phyloP scores from a whole-genome alignment of 2,113 vertebrate species.

The Lasiurus cinereus region DNA sequence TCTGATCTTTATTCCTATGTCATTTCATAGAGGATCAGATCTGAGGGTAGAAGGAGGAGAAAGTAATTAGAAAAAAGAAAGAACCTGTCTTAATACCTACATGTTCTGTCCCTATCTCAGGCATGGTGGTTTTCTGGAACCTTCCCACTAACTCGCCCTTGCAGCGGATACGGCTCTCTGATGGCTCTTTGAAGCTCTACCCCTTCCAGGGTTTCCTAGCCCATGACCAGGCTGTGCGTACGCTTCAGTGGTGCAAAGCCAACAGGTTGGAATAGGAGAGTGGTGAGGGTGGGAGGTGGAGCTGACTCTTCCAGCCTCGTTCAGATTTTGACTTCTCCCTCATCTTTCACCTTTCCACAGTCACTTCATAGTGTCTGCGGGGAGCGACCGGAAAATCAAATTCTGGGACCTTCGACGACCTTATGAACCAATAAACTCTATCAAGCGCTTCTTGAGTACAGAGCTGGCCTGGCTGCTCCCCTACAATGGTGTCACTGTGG shows the following conservation, averaged over 20 bases:
- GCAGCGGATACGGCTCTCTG: conserved; percentile 88
- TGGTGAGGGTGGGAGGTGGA: background rate
- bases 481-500: conserved; percentile 91
- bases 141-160: conserved; percentile 92
- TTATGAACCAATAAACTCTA: conserved; percentile 89
- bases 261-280: conserved; percentile 82
- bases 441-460: conserved; percentile 93
- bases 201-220: conserved; percentile 93
- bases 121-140: conserved; percentile 95
- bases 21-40: background rate
- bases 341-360: conserved; percentile 84
- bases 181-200: conserved; percentile 89
- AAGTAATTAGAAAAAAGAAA: conserved; percentile 11
- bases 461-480: conserved; percentile 95
- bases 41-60: conserved; percentile 46
- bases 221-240: conserved; percentile 92
- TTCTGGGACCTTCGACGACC: conserved; percentile 95
- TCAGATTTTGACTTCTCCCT: conserved; percentile 65
- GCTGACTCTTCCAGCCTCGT: background rate
- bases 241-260: conserved; percentile 94
- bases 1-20: background rate
- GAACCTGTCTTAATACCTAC: background rate
- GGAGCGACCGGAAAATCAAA: conserved; percentile 95
- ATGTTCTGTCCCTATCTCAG: conserved; percentile 81
- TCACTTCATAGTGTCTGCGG: conserved; percentile 93